phyloP scores from a whole-genome alignment of 37 sponge, comb jelly and placozoan genomes.

The Theonella swinhoei region DNA sequence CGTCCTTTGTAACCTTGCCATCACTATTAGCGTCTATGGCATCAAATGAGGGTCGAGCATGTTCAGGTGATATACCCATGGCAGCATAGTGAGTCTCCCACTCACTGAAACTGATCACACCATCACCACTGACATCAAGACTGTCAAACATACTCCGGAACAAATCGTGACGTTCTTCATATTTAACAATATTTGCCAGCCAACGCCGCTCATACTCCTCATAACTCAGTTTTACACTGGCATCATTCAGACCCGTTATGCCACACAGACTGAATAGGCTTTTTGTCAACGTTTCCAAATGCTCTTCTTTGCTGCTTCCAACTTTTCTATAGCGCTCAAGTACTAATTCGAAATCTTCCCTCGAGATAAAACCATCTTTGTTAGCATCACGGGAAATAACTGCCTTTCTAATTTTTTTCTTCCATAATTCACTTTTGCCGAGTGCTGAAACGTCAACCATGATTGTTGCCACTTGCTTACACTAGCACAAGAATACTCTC shows the following conservation, averaged over 20 bases:
- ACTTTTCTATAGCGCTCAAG: too few relatives aligned
- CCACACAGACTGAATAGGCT: too few relatives aligned
- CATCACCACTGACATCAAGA: not conserved
- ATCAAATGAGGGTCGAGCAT: not conserved
- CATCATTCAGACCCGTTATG: not conserved
- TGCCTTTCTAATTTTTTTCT: too few relatives aligned
- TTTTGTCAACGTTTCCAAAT: too few relatives aligned
- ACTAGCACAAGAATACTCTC: too few relatives aligned
- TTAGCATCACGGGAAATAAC: too few relatives aligned
- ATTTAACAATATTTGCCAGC: not conserved
- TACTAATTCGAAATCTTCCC: too few relatives aligned
- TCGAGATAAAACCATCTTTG: too few relatives aligned
- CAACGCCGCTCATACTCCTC: not conserved
- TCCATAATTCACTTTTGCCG: too few relatives aligned
- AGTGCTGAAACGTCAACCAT: too few relatives aligned
- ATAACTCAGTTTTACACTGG: not conserved
- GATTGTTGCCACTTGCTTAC: too few relatives aligned
- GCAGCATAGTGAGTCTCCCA: not conserved
- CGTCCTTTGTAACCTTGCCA: not conserved
- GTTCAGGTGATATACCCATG: not conserved
- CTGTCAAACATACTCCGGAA: not conserved
- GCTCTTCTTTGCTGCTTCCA: too few relatives aligned
- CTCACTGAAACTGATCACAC: not conserved
- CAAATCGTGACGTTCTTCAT: not conserved
- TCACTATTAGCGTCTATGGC: not conserved